phyloP scores from a whole-genome alignment of 2,888 invertebrate species.

The Spodoptera littoralis region DNA sequence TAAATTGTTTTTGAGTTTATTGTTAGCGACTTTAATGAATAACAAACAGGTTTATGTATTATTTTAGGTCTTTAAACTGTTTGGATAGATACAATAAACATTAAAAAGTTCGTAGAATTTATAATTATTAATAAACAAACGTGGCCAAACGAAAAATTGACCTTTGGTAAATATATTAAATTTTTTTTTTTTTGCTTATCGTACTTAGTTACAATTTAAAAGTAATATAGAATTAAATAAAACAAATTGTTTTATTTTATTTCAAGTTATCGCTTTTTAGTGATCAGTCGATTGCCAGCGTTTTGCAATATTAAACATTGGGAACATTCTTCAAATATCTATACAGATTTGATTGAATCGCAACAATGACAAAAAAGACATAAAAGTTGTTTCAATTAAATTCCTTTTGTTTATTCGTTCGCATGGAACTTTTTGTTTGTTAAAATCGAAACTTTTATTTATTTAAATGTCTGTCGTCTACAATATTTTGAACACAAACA shows the following conservation, averaged over 20 bases:
- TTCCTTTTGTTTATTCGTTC: slow-evolving; percentile 70
- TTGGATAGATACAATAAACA: no score
- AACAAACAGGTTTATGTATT: slow-evolving; percentile 14
- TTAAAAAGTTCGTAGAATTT: no score
- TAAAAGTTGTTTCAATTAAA: slow-evolving; percentile 71
- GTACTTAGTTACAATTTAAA: no score
- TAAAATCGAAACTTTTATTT: slow-evolving; percentile 62
- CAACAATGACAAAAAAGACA: slow-evolving; percentile 51
- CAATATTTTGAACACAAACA: not conserved
- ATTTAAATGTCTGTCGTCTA: slow-evolving; percentile 23
- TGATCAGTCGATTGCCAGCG: slow-evolving; percentile 24
- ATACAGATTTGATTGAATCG: slow-evolving; percentile 57
- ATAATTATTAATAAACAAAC: no score
- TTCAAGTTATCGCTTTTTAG: not conserved
- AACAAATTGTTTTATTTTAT: not conserved
- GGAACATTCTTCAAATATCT: slow-evolving; percentile 41
- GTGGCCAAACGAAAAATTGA: no score
- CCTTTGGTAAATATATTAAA: no score
- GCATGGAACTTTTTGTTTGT: slow-evolving; percentile 62
- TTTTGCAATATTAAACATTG: slow-evolving; percentile 25
- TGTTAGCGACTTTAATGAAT: slow-evolving; percentile 9
- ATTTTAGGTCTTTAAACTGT: slow-evolving; percentile 9
- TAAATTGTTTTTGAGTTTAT: slow-evolving; percentile 17
- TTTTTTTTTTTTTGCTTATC: no score
- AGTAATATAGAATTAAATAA: no score